Conservation (phyloP, 2,888 invertebrate genomes). For the Apomyelois bistriatella region DNA sequence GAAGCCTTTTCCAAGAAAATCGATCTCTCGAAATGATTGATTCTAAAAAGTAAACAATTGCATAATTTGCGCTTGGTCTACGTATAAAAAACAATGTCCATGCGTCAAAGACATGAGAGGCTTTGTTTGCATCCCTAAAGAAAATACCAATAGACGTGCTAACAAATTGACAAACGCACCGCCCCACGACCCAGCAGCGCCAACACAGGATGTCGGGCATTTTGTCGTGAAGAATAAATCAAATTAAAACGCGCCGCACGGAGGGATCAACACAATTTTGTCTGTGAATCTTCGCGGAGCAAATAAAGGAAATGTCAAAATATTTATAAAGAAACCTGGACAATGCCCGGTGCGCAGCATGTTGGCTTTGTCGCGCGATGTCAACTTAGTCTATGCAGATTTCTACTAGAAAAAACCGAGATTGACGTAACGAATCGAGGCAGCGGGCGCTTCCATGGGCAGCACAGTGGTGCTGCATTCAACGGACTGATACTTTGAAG, state of each 20-base stretch:
- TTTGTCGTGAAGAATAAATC: slow-evolving; percentile 74
- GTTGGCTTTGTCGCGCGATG: slow-evolving; percentile 65
- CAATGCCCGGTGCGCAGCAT: slow-evolving; percentile 61
- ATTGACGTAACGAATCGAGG: slow-evolving; percentile 77
- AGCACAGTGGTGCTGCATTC: slow-evolving; percentile 44
- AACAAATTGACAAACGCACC: slow-evolving; percentile 73
- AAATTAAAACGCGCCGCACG: slow-evolving; percentile 73
- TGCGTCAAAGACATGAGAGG: slow-evolving; percentile 46
- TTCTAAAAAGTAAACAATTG: not conserved
- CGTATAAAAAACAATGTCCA: slow-evolving; percentile 43
- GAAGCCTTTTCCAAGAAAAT: no score
- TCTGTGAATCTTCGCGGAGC: slow-evolving; percentile 66
- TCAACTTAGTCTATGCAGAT: slow-evolving; percentile 78
- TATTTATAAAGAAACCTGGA: slow-evolving; percentile 77
- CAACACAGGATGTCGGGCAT: slow-evolving; percentile 66
- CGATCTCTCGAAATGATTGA: not conserved
- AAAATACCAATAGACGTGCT: slow-evolving; percentile 67
- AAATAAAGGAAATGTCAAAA: slow-evolving; percentile 78
- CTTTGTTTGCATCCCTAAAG: slow-evolving; percentile 64
- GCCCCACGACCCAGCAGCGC: slow-evolving; percentile 32
- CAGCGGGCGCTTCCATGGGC: slow-evolving; percentile 63
- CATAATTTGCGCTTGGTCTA: not conserved
- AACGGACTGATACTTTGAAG: slow-evolving; percentile 57
- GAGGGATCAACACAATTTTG: slow-evolving; percentile 71
- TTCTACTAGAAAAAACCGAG: slow-evolving; percentile 63